Base-by-base conservation (phyloP, 2,888 invertebrate species). In the Alcis repandata region DNA sequence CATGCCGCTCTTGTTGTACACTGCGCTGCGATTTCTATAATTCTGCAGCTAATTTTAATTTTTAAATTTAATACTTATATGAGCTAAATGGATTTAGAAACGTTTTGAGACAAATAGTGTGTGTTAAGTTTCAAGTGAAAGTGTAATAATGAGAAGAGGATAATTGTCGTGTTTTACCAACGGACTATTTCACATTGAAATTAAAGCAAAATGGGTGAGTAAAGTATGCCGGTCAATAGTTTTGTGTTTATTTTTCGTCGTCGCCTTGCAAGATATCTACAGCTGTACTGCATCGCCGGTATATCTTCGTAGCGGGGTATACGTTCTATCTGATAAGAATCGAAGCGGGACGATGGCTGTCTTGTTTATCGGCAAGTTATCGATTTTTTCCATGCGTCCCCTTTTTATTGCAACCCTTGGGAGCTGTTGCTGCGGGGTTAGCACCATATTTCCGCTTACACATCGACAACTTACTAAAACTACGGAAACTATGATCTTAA, bases 191-290 rank as follows among this genome's bases (percentile, higher is more conserved):
- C 73, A 69, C 19, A 27, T 17, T 78, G 71, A 72, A 70, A 78
- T 74, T 74, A 70, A 77, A 75, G 78, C 84, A 88, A 87, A 84
- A 92, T 92, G 92, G 92, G 92, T 92, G 84, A 91, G 92, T 90
- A 73, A 82, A 91, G 90, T 90, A 76, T 76, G 82, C 90, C 90
- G 90, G 90, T 82, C 81, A 70, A 72, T 72, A 67, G 67, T 71
- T 79, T 76, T 59, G 68, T 77, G 79, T 78, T 76, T 76, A 78
- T 77, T 76, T 56, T 52, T 2, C 17, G 11, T 17, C 11, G 41
- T 45, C 49, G 59, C 17, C 40, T 52, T 60, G 43, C 48, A 43
- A 15, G 36, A 45, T 33, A 43, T 59, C 19, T 54, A 56, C 22
- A 48, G 10, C 10, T 17, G 3, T 66, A 63, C 8, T 59, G 48